Percentiles rank a stretch among this genome's conserved stretches.
Evolutionary conservation across 2,888 invertebrate genomes (phyloP).

Genomic region (Drosophila hamatofila): DNA sequence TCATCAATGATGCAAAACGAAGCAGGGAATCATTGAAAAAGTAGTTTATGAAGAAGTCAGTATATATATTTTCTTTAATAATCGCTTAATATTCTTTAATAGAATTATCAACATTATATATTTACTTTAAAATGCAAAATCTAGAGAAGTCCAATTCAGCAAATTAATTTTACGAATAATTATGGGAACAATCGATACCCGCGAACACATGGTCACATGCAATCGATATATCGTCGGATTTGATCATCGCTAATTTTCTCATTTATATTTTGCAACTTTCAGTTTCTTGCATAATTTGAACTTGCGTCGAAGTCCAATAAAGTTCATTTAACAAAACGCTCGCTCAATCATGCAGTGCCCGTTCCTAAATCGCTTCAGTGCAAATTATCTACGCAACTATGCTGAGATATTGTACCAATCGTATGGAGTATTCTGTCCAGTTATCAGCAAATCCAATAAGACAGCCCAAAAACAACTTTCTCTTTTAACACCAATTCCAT

Average conservation of each 20-base stretch:
- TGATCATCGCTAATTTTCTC: constrained; percentile 19
- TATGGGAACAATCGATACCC: background rate
- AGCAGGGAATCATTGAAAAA: too few relatives aligned
- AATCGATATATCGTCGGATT: constrained; percentile 37
- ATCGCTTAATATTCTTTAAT: too few relatives aligned
- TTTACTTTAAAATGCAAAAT: background rate
- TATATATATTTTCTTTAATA: too few relatives aligned
- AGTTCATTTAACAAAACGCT: constrained; percentile 9
- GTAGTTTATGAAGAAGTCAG: too few relatives aligned
- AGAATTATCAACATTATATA: too few relatives aligned
- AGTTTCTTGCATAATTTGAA: constrained; percentile 68
- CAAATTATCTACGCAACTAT: constrained; percentile 93
- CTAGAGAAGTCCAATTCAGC: background rate
- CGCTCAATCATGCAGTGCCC: constrained; percentile 91
- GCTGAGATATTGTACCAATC: constrained; percentile 91
- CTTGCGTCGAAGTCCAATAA: constrained; percentile 49
- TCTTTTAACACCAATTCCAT: constrained; percentile 50
- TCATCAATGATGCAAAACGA: too few relatives aligned
- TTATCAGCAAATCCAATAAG: constrained; percentile 79
- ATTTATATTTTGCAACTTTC: constrained; percentile 31
- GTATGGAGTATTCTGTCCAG: constrained; percentile 93
- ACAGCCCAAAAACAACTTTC: constrained; percentile 66
- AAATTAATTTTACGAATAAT: background rate
- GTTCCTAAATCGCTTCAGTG: constrained; percentile 92
- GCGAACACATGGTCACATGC: background rate